Base-by-base conservation (phyloP, 2,888 invertebrate species). In the Cosmorhoe ocellata region DNA sequence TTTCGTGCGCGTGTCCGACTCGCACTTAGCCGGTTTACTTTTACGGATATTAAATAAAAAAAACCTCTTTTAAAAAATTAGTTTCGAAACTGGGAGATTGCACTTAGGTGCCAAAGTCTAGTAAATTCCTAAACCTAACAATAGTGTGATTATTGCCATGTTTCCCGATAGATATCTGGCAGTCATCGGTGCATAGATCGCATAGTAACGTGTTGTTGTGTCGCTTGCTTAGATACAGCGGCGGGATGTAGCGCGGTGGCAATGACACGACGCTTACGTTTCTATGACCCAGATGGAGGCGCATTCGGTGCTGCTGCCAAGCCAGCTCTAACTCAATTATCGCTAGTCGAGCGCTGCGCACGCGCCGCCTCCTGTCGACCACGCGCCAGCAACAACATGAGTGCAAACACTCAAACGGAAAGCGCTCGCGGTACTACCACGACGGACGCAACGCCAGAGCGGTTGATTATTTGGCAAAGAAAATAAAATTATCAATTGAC, bases 311-410 rank as follows among this genome's bases (percentile, higher is more conserved):
- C 43, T 39, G 48, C 49, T 63, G 69, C 67, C 69, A 65, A 65
- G 38, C 57, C 52, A 43, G 51, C 62, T 64, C 67, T 77, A 74
- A 76, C 71, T 76, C 73, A 74, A 76, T 74, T 72, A 76, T 64
- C 66, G 47, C 59, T 58, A 59, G 64, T 66, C 44, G 51, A 63
- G 63, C 59, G 61, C 48, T 64, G 65, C 59, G 60, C 63, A 58
- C 63, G 58, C 43, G 43, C 43, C 32, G 24, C 24, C 24, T 11
- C 5, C 22, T 27, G 10, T 5, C 28, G 28, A 4, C 2, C 12
- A 9, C 24, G 22, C 24, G 33, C 30, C 38, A 24, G 24, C 24
- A n/a, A n/a, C 24, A 7, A 18, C 11, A 31, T 11, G 22, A 5
- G 24, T 18, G 5, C 24, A 22, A n/a, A 12, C 32, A 3, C n/a